phyloP scores from a whole-genome alignment of 2,113 vertebrate genomes.

The Mormyrus lacerda region DNA sequence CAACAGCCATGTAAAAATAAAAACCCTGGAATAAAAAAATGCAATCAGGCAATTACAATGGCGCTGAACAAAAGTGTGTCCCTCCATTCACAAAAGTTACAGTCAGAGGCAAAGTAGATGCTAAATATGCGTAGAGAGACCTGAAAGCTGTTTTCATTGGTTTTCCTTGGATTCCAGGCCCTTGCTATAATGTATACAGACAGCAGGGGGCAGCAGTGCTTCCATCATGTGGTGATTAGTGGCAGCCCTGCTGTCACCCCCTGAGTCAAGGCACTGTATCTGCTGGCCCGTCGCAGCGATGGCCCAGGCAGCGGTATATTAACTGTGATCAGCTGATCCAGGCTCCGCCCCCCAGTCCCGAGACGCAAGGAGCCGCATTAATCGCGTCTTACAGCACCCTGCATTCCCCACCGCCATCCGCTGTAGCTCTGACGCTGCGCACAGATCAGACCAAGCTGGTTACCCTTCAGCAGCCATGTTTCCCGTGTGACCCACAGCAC shows the following conservation, averaged over 20 bases:
- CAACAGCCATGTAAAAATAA: background rate
- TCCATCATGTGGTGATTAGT: background rate
- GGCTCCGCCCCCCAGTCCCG: conserved; percentile 20
- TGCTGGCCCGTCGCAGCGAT: background rate
- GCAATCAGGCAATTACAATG: background rate
- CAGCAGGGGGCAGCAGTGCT: background rate
- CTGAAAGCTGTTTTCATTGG: background rate
- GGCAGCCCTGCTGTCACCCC: background rate
- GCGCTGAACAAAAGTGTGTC: background rate
- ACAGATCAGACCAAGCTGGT: background rate
- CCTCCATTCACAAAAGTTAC: background rate
- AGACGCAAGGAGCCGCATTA: conserved; percentile 25
- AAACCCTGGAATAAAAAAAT: background rate
- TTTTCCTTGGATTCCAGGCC: background rate
- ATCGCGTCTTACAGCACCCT: background rate
- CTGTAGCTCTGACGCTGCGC: background rate
- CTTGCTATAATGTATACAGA: background rate
- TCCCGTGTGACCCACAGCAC: background rate
- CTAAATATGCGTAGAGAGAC: background rate
- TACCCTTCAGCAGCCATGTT: background rate
- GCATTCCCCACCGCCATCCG: background rate
- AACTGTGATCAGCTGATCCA: background rate
- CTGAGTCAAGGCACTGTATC: background rate
- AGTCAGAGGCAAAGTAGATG: background rate
- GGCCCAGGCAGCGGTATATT: background rate